Conservation (phyloP, 1,140 invertebrate species). For the Pollicipes pollicipes region DNA sequence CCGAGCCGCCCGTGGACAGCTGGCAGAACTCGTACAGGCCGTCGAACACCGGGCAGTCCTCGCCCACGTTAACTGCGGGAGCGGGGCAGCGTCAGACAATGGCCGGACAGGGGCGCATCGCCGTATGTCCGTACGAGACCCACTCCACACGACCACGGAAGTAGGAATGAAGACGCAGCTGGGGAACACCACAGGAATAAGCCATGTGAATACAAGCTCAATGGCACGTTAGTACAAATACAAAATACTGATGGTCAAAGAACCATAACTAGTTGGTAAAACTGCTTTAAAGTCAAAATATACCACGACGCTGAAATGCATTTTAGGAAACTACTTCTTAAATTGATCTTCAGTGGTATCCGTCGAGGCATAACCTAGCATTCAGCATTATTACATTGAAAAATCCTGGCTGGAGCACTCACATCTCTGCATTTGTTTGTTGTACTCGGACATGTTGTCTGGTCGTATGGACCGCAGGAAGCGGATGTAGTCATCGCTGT, state of each 20-base stretch:
- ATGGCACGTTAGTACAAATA: no score
- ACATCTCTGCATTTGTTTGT: conserved; percentile 99
- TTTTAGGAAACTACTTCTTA: not conserved
- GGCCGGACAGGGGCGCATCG: no score
- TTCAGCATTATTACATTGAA: conserved; percentile 5
- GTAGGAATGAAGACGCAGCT: no score
- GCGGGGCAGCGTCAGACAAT: not conserved
- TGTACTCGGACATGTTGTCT: conserved; percentile 98
- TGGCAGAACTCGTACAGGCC: conserved; percentile 95
- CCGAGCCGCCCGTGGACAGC: conserved; percentile 90
- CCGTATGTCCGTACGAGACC: no score
- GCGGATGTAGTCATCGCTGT: conserved; percentile 97
- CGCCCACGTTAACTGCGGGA: conserved; percentile 81
- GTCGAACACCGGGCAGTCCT: conserved; percentile 96
- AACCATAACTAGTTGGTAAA: no score
- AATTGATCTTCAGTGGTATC: not conserved
- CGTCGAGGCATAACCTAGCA: conserved; percentile 2
- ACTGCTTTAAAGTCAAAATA: no score
- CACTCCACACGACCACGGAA: no score
- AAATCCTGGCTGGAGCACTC: conserved; percentile 35
- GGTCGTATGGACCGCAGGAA: conserved; percentile 93
- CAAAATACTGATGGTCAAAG: no score
- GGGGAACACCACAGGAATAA: no score
- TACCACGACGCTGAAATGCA: no score
- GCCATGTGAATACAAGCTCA: no score